A percentile compares a stretch with the other conserved stretches of the same genome.
Evolutionary conservation across 2,888 invertebrate genomes (phyloP).

Genomic region (Oscheius sp.): DNA sequence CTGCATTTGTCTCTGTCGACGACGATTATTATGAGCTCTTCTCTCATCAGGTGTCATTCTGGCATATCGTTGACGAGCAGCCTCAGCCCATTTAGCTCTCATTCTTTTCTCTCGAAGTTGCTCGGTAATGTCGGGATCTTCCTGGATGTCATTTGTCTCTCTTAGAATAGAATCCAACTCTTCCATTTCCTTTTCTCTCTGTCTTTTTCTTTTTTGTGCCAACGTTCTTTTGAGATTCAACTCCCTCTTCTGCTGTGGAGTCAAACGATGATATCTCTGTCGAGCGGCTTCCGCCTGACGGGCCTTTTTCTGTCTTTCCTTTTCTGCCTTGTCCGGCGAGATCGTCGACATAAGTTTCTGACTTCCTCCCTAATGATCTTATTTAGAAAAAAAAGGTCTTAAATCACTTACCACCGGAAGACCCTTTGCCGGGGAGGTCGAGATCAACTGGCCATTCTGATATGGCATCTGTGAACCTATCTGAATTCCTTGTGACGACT

Average conservation of each 20-base stretch:
- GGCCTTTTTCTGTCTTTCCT: slow-evolving; percentile 62
- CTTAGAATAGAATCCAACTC: slow-evolving; percentile 66
- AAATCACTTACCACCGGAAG: slow-evolving; percentile 2
- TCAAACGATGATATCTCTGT: slow-evolving; percentile 65
- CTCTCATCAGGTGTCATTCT: slow-evolving; percentile 64
- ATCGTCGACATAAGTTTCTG: no score
- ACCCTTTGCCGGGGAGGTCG: background rate
- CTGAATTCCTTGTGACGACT: background rate
- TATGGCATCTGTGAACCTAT: slow-evolving; percentile 9
- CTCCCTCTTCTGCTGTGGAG: slow-evolving; percentile 65
- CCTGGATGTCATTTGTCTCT: slow-evolving; percentile 65
- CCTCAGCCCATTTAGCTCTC: slow-evolving; percentile 69
- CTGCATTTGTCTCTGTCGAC: slow-evolving; percentile 66
- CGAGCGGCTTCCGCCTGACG: slow-evolving; percentile 69
- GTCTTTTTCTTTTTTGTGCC: slow-evolving; percentile 69
- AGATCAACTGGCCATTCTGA: slow-evolving; percentile 17
- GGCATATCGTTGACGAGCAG: slow-evolving; percentile 62
- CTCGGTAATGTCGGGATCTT: slow-evolving; percentile 68
- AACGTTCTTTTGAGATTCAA: slow-evolving; percentile 67
- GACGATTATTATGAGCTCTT: slow-evolving; percentile 62
- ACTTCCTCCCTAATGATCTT: no score
- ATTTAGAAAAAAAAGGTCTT: no score
- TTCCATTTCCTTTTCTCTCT: slow-evolving; percentile 68
- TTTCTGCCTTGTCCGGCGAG: slow-evolving; percentile 58
- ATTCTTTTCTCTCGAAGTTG: slow-evolving; percentile 67